phyloP scores from a whole-genome alignment of 2,888 invertebrate species.

The Tetragonisca angustula region DNA sequence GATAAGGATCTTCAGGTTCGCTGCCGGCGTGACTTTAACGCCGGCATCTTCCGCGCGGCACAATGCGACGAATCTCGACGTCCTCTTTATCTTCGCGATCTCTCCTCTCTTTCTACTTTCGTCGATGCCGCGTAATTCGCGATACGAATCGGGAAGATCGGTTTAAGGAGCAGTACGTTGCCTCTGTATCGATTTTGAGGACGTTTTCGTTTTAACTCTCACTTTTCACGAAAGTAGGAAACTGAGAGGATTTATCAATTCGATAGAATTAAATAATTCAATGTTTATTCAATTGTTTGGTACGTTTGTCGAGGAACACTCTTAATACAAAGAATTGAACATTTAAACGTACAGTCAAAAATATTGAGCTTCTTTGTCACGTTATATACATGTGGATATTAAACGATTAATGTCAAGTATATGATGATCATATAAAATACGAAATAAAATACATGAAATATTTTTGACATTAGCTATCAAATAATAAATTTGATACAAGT shows the following conservation, averaged over 20 bases:
- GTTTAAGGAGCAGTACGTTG: not conserved
- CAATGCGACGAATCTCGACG: conserved; percentile 64
- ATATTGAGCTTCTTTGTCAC: no score
- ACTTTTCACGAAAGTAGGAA: not conserved
- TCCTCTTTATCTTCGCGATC: conserved; percentile 63
- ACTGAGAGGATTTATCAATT: not conserved
- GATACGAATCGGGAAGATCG: conserved; percentile 4
- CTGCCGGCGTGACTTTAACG: conserved; percentile 62
- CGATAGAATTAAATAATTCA: no score
- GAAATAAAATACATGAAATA: no score
- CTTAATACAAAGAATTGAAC: no score
- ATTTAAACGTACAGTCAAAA: no score
- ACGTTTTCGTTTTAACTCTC: not conserved
- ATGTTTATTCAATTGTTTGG: no score
- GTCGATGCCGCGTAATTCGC: not conserved
- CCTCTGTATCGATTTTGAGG: not conserved
- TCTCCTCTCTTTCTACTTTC: conserved; percentile 35
- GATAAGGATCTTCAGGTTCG: conserved; percentile 65
- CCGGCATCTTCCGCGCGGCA: conserved; percentile 52
- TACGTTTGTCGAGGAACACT: no score
- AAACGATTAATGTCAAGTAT: no score
- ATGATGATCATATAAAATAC: no score
- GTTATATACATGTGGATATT: no score
- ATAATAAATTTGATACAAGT: no score
- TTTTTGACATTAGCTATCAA: no score